Base-by-base conservation (phyloP, 2,113 vertebrate species). In the Anseranas semipalmata region DNA sequence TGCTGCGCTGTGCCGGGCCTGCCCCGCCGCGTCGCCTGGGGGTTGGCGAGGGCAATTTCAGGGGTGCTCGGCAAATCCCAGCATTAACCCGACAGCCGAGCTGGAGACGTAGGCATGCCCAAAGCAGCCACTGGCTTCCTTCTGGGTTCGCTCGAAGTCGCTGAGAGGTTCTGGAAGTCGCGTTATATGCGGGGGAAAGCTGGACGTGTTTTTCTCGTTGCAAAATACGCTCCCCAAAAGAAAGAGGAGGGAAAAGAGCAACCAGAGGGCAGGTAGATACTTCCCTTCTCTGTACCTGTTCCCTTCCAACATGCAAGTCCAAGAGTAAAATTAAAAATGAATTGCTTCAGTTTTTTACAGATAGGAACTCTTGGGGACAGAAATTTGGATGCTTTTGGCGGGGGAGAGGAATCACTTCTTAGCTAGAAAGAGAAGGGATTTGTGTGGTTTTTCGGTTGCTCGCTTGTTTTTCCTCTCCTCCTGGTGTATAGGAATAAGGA, bases 121-220 rank as follows among this genome's bases (percentile, higher is more conserved):
- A 39, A 24, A 25, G 13, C 1, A 3, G 43, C 15, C 4, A 1
- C 58, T 6, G 11, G 17, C 0, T 0, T 6, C 1, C 0, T 28
- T 41, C 9, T 2, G 70, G 18, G 22, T 1, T 21, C 1, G 0
- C 28, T 19, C 10, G 7, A 1, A 8, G 52, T 13, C 6, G 0
- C 1, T 27, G 66, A 16, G 65, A 22, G 22, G 24, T 45, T 8
- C 28, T 15, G 50, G 68, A 48, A 48, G 14, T 3, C 0, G 0
- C 2, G 24, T 14, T 3, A 0, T 6, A 7, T 16, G 52, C 19
- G 19, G 28, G 6, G 58, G 41, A 13, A 35, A 79, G 62, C 32
- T 56, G 52, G 28, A 41, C 0, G 0, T 41, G 33, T 3, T 59
- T 62, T 58, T 33, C 45, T 37, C 12, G 19, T 4, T 15, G 43